Conservation (phyloP, 2,797 vertebrate species). For the Peromyscus nudipes region DNA sequence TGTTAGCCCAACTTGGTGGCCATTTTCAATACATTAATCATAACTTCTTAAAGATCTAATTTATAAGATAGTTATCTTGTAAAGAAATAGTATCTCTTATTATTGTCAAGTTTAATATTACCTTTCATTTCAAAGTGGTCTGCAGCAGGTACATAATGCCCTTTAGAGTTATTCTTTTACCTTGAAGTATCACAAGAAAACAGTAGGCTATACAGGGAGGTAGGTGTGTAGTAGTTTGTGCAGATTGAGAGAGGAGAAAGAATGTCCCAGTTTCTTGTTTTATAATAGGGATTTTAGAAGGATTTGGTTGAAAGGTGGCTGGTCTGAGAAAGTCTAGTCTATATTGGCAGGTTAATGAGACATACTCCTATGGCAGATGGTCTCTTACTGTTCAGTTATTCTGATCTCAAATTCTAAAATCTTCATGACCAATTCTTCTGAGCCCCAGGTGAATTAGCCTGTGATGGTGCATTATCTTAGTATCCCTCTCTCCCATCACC, state of each 20-base stretch:
- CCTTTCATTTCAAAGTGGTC: constrained; percentile 23
- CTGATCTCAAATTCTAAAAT: not conserved
- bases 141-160: not conserved
- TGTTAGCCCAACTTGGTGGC: not conserved
- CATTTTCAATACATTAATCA: constrained; percentile 11
- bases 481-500: not conserved
- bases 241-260: not conserved
- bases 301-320: not conserved
- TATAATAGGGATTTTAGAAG: not conserved
- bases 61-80: not conserved
- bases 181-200: not conserved
- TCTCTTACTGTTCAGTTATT: not conserved
- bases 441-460: not conserved
- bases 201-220: not conserved
- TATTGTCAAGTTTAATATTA: not conserved
- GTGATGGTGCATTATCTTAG: not conserved
- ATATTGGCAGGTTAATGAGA: not conserved
- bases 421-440: not conserved
- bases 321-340: not conserved
- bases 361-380: not conserved
- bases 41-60: not conserved
- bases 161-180: not conserved
- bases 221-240: not conserved
- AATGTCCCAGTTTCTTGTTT: not conserved
- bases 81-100: not conserved